These are phyloP conservation scores for Dipus sagitta DNA, from an alignment of 2,797 vertebrate species.

Conservation along the genomic window DNA sequence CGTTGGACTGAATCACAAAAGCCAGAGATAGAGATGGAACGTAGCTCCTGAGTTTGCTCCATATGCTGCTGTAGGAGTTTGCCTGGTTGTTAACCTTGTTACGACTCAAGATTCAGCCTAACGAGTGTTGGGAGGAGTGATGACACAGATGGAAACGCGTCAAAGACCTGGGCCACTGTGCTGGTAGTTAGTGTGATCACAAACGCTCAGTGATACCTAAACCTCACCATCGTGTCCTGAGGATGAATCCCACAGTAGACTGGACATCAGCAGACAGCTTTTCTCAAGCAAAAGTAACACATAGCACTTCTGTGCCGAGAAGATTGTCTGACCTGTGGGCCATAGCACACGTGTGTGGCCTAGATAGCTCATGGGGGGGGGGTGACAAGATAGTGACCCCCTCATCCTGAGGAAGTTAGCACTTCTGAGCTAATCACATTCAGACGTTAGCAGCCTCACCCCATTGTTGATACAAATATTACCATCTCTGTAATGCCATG, in stretches of 20 bases:
- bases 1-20: conserved; percentile 58
- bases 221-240: neutral
- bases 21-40: conserved; percentile 46
- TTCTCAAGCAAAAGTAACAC: conserved; percentile 14
- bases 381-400: neutral
- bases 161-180: neutral
- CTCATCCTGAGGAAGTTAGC: neutral
- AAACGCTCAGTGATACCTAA: neutral
- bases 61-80: conserved; percentile 50
- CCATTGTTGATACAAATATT: neutral
- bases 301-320: neutral
- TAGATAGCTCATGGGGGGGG: neutral
- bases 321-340: neutral
- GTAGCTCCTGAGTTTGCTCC: conserved; percentile 14
- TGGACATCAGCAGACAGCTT: neutral
- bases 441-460: conserved; percentile 20
- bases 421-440: neutral
- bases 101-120: conserved; percentile 36
- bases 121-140: neutral
- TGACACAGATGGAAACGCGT: neutral
- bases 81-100: conserved; percentile 51
- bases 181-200: neutral
- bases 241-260: neutral
- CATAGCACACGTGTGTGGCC: neutral
- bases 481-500: neutral